A percentile compares a stretch with the other conserved stretches of the same genome.
Evolutionary conservation across 2,113 vertebrate species (phyloP).

Genomic region (Macrotus californicus): DNA sequence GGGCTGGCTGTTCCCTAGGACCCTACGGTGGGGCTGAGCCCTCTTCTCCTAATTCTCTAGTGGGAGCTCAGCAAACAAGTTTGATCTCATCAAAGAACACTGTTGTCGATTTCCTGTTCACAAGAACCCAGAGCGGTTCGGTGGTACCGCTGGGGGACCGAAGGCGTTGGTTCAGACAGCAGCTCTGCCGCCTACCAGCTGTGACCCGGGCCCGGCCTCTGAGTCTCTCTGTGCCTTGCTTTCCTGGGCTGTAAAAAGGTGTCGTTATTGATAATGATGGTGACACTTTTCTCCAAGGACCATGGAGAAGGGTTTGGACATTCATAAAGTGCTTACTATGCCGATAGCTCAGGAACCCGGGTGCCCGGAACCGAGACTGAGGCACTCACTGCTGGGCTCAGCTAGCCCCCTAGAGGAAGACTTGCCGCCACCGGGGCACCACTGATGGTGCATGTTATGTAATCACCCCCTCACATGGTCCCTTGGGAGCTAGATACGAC

Average conservation of each 20-base stretch:
- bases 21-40: neutral
- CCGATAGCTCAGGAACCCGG: neutral
- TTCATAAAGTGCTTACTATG: neutral
- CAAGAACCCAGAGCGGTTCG: neutral
- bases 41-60: neutral
- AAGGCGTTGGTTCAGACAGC: neutral
- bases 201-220: neutral
- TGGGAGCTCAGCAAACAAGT: neutral
- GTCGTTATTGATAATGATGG: no score
- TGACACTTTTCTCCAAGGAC: neutral
- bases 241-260: neutral
- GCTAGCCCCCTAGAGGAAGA: neutral
- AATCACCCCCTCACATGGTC: neutral
- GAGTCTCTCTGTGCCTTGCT: neutral
- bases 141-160: rapidly evolving
- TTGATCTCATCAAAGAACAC: neutral
- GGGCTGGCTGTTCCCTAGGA: neutral
- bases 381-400: neutral
- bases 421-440: neutral
- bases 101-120: neutral
- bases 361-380: neutral
- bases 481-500: neutral
- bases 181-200: neutral
- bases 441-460: neutral
- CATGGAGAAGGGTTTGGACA: neutral